Evolutionary conservation across 23 tunicate species (phyloP).

Genomic region (Clavelina lepadiformis): DNA sequence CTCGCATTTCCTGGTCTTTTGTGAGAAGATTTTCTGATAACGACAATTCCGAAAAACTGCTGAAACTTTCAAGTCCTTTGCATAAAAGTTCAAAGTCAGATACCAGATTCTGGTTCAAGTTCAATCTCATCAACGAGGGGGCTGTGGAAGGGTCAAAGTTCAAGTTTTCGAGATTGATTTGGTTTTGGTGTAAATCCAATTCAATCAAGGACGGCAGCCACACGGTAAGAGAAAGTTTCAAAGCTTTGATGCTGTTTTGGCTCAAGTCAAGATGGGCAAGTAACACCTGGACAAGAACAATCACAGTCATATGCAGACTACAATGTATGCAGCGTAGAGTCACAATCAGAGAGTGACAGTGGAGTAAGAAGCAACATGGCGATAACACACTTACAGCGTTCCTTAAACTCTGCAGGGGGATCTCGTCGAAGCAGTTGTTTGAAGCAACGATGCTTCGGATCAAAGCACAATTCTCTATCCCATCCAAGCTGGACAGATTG

Average conservation of each 20-base stretch:
- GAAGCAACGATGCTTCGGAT: constrained; percentile 23
- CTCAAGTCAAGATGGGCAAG: constrained; percentile 23
- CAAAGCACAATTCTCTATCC: constrained; percentile 39
- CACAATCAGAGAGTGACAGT: too few species aligned
- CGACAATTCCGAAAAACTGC: constrained; percentile 6
- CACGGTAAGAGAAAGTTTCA: constrained; percentile 10
- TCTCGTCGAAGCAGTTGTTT: constrained; percentile 13
- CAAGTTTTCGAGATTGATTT: constrained; percentile 11
- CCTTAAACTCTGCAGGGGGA: constrained; percentile 12
- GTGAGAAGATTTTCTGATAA: constrained; percentile 42
- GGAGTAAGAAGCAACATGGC: too few species aligned
- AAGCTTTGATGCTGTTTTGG: constrained; percentile 33
- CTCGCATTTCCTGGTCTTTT: constrained; percentile 12
- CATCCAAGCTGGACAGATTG: constrained; percentile 44
- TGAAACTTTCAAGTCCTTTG: background rate
- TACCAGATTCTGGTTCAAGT: constrained; percentile 36
- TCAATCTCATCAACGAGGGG: constrained; percentile 14
- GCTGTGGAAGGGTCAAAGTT: background rate
- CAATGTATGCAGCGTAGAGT: too few species aligned
- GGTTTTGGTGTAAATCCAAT: constrained; percentile 17
- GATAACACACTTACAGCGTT: constrained; percentile 60
- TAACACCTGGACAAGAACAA: constrained; percentile 33
- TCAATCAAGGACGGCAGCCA: constrained; percentile 16
- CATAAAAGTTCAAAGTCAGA: constrained; percentile 10
- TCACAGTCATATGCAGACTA: background rate